Base-by-base conservation (phyloP, 2,888 invertebrate genomes). In the Trilocha varians region DNA sequence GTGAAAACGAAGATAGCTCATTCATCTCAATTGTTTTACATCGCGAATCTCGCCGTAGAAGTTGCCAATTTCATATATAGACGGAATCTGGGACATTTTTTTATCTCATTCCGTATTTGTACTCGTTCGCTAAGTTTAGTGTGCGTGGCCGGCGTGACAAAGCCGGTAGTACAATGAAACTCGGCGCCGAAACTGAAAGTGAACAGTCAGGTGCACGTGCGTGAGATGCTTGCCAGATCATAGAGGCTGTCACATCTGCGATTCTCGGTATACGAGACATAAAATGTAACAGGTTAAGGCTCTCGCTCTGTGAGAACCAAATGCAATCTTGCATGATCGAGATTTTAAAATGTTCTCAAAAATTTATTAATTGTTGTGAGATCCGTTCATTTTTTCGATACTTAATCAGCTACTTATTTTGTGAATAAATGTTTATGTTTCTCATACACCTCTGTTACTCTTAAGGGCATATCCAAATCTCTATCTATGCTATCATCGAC, bases 111-210 rank as follows among this genome's bases (percentile, higher is more conserved):
- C 11, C 25, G 5, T 25, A 11, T 25, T 25, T 25, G 16, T n/a
- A 1, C 13, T 39, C 16, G 8, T 16, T 33, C 5, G 9, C 16
- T n/a, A 16, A n/a, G n/a, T 40, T 40, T 32, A 36, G 16, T 38
- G 15, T 16, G 34, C 15, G 32, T 25, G 17, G 5, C 3, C 16
- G 18, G 18, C 38, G 38, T 63, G 63, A 63, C 65, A 67, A 63
- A 57, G 62, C 60, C 57, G 25, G 52, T 55, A 50, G 57, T 55
- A 71, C 64, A 63, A 59, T 51, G 52, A 63, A 48, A 57, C 59
- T 50, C 65, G 56, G 58, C 55, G 57, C 65, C 63, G 74, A 77
- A 74, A 76, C 53, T 55, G 76, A 76, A 74, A 77, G 76, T 77
- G 65, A 66, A 52, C 48, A 55, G 55, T 45, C 60, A 59, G 57